Evolutionary conservation across 2,113 vertebrate species (phyloP), one percentile per base, ranked within the genome.

Genomic region (Rostratula benghalensis): DNA sequence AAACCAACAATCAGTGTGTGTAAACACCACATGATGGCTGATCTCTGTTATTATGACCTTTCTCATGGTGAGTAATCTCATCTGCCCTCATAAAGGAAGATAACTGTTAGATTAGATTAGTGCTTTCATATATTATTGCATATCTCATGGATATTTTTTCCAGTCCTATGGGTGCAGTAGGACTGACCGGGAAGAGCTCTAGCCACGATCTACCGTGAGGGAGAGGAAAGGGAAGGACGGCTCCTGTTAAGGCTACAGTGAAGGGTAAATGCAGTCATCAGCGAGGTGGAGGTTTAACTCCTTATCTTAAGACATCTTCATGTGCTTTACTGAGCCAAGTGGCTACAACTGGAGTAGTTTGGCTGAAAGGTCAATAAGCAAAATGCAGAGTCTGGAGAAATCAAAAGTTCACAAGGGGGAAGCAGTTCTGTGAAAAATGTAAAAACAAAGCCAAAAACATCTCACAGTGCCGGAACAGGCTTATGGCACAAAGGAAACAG

Each of bases 21-120:
- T 89, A 97, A 97, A 97, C 92, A 97, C 86, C 92, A 61, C 93
- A 79, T 93, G 97, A 81, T 68, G 94, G 28, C 88, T 81, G 95
- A 87, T 94, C 89, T 95, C 61, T 84, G 93, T 28, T 65, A 41
- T 60, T 95, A 20, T 92, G 96, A 97, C 96, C 95, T 96, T 94
- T 93, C 79, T 94, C 48, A 45, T 83, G 80, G 31, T 90, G 84
- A 97, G 59, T 79, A 88, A 95, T 93, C 67, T 92, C 90, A 56
- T 73, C 95, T 96, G 76, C 90, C 92, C 94, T 93, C 85, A 43
- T 51, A 83, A 86, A 92, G 71, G 46, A 74, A 87, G 87, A 93
- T 39, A 97, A 97, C 85, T 97, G 83, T 83, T 46, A 57, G 94
- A 96, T 94, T 68, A 95, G 61, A 93, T 96, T 95, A 73, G 85